phyloP scores from a whole-genome alignment of 2,113 vertebrate species.

The Embiotoca jacksoni region DNA sequence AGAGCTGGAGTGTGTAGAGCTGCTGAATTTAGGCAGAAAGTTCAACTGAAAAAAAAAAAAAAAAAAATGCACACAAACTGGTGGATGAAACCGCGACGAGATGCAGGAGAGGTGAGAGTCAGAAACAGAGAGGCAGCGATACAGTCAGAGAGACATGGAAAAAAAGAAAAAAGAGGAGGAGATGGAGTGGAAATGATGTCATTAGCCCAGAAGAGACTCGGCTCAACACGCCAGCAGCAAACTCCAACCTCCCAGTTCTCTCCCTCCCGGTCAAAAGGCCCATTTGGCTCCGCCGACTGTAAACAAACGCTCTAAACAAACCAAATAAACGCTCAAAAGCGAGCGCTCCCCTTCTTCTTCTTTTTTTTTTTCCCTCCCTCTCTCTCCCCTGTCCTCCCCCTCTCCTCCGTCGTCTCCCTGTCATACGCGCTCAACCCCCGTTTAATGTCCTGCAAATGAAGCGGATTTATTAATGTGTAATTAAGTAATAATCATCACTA shows the following conservation, averaged over 20 bases:
- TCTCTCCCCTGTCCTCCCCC: background rate
- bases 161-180: conserved; percentile 23
- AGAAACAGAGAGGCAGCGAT: background rate
- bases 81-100: background rate
- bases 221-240: conserved; percentile 35
- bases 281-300: conserved; percentile 64
- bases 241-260: background rate
- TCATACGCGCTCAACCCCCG: conserved; percentile 83
- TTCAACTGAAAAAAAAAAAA: background rate
- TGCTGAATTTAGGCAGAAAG: too few relatives aligned
- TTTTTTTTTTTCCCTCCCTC: background rate
- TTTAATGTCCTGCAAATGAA: conserved; percentile 89
- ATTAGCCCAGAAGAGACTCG: conserved; percentile 53
- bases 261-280: conserved; percentile 66
- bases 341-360: conserved; percentile 43
- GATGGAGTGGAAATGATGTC: conserved; percentile 67
- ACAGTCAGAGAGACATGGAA: too few relatives aligned
- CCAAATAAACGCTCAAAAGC: conserved; percentile 62
- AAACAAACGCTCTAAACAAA: conserved; percentile 77
- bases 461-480: conserved; percentile 89
- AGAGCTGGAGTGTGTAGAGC: background rate
- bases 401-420: conserved; percentile 54
- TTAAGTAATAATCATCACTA: conserved; percentile 90
- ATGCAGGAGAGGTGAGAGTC: background rate
- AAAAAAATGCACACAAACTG: background rate